Evolutionary conservation across 2,888 invertebrate species (phyloP), one percentile per base, ranked within the genome.

Genomic region (Marronus borbonicus): DNA sequence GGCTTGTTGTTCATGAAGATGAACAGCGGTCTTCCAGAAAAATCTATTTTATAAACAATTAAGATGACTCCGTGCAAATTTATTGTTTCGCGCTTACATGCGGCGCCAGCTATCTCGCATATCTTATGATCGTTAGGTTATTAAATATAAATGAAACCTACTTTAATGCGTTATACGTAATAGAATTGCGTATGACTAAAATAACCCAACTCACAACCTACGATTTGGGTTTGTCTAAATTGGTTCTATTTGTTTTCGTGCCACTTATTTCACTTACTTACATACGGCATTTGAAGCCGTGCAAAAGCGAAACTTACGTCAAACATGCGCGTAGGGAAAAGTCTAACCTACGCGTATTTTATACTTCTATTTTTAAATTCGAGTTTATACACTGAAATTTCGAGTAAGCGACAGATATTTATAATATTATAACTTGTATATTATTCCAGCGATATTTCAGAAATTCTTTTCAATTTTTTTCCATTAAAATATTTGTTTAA

Each of bases 401-500:
- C 31, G 31, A 24, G 8, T 10, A 10, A 62, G 31, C 62, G 28
- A 62, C 28, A 62, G 28, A 62, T 62, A 62, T 62, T 62, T 62
- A 62, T n/a, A 62, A 62, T 28, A 62, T 62, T 62, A 62, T 14
- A 28, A 14, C 3, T 24, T 49, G 66, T 44, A 66, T 66, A 44
- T 66, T 66, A 66, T 44, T 39, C 36, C 36, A 39, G 20, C 14
- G 49, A 66, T 24, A 24, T 49, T 49, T 39, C 44, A 66, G 14
- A 2, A 66, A 66, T 49, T 66, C 66, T 49, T 49, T 17, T 31
- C 8, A 17, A 44, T 64, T 20, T 36, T 20, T 64, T 44, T 49
- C 66, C 66, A 66, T 66, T 66, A 66, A 66, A 66, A 66, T 66
- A 66, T 66, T 49, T 66, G 66, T 17, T 50, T 49, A 44, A 60